Evolutionary conservation across 1,140 invertebrate species (phyloP), one percentile per base, ranked within the genome.

Genomic region (Plodia interpunctella): DNA sequence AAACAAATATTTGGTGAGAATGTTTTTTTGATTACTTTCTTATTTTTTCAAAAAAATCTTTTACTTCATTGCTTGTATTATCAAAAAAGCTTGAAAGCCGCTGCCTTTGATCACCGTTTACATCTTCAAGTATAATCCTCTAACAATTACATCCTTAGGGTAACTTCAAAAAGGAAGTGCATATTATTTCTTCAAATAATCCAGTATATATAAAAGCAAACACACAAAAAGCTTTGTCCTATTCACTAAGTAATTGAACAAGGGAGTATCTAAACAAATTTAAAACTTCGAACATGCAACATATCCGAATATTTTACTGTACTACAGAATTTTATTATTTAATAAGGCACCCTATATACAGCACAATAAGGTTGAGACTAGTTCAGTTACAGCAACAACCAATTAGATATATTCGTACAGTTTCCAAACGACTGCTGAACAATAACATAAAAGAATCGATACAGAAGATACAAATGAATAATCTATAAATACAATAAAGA

Each of bases 401-500:
- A 83, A 81, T 83, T 80, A 80, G 71, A 58, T 72, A 67, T 83
- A 71, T 73, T 62, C 55, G 55, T 66, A 58, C 60, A 78, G 71
- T 61, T 79, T 82, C 74, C 60, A 69, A 72, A 80, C 67, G 74
- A 74, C 70, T 66, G 66, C 76, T 74, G 78, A 82, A 84, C 80
- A 85, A 80, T 85, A 86, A 84, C 80, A 86, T 80, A 83, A 81
- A 80, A 70, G 79, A 80, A 80, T 88, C 78, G 80, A 80, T 80
- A 78, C 71, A 72, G 62, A 60, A 82, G 74, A 84, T 83, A 88
- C 78, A 84, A 88, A 87, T 87, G 81, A 86, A 83, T 84, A 80
- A 86, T 84, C 85, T 86, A 83, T 86, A 83, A 83, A 88, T 80
- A 78, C 70, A 77, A 80, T 84, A 78, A 87, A 85, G 78, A 84